Evolutionary conservation across 35 echinoderm and acorn worm genomes (phyloP).

Genomic region (Apostichopus californicus): DNA sequence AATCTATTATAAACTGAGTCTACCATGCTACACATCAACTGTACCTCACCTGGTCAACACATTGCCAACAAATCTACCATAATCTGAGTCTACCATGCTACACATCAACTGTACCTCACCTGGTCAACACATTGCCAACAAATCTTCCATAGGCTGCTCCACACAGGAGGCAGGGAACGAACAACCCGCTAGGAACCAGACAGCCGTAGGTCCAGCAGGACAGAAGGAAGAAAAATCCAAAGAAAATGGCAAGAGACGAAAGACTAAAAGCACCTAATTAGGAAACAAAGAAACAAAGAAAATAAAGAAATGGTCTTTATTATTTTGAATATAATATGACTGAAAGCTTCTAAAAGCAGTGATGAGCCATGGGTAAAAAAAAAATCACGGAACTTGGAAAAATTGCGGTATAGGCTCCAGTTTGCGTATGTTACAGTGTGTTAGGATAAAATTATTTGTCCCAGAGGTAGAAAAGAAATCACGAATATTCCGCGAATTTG

Average conservation of each 20-base stretch:
- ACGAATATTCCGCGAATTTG: too few species aligned
- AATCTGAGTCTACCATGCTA: conserved; percentile 43
- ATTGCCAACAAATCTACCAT: conserved; percentile 93
- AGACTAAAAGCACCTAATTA: conserved; percentile 89
- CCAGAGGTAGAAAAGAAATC: too few species aligned
- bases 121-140: conserved; percentile 83
- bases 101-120: conserved; percentile 25
- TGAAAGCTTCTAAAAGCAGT: background rate
- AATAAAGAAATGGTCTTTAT: background rate
- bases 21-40: too few species aligned
- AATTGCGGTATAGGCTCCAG: too few species aligned
- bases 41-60: conserved; percentile 76
- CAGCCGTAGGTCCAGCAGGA: conserved; percentile 97
- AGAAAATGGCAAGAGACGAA: conserved; percentile 92
- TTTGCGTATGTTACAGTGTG: too few species aligned
- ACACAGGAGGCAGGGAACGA: conserved; percentile 95
- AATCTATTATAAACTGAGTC: too few species aligned
- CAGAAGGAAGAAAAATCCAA: conserved; percentile 90
- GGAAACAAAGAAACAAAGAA: background rate
- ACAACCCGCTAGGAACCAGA: conserved; percentile 93
- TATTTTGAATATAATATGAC: background rate
- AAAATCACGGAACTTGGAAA: too few species aligned
- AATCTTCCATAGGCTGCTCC: conserved; percentile 96
- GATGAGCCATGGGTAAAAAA: too few species aligned
- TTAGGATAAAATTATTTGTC: too few species aligned